Percentiles rank a stretch among this genome's conserved stretches.
Conservation (phyloP, 2,797 vertebrate genomes). For the Parauchenoglanis punctatus region DNA sequence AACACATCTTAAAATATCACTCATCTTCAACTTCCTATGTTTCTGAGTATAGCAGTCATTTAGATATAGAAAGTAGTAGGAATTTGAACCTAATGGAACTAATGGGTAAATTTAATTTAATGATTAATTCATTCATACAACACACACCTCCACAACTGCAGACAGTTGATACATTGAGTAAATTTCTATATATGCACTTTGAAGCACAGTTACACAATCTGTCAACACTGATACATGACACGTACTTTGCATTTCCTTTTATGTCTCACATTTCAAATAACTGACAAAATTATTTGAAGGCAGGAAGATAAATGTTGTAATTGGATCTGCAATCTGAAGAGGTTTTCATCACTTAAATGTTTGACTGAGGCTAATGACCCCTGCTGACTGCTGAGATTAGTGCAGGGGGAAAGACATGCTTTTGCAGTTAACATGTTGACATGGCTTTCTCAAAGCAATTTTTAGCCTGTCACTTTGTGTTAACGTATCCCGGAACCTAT, state of each 20-base stretch:
- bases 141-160: not conserved
- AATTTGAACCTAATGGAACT: not conserved
- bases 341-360: constrained; percentile 45
- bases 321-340: constrained; percentile 38
- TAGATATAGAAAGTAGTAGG: not conserved
- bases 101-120: not conserved
- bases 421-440: constrained; percentile 47
- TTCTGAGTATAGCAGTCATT: not conserved
- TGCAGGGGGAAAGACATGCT: constrained; percentile 46
- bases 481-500: not conserved
- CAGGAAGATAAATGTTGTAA: constrained; percentile 37
- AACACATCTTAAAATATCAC: constrained; percentile 39
- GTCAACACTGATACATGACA: constrained; percentile 25
- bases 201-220: not conserved
- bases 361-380: constrained; percentile 55
- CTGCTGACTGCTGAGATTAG: constrained; percentile 56
- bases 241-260: constrained; percentile 1
- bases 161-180: not conserved
- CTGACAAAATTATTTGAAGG: constrained; percentile 12
- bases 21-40: constrained; percentile 27
- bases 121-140: not conserved
- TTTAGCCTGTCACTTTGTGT: constrained; percentile 18
- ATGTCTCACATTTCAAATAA: constrained; percentile 34
- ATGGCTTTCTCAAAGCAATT: constrained; percentile 22
- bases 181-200: not conserved